Evolutionary conservation across 2,888 invertebrate species (phyloP), one percentile per base, ranked within the genome.

Genomic region (Lycaena phlaeas): DNA sequence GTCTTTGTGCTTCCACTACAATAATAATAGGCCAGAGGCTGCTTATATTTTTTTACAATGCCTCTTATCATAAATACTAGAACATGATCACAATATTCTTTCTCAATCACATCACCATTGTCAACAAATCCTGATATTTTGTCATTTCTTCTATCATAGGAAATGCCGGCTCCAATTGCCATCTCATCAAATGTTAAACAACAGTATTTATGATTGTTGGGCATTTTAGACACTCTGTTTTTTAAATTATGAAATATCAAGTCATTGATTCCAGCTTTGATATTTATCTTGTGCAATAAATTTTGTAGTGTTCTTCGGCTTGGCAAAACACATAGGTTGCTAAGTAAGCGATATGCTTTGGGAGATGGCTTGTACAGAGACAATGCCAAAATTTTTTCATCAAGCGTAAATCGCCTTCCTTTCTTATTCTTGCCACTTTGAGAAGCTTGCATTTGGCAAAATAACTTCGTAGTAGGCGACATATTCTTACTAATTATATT

Each of bases 21-120:
- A n/a, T n/a, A n/a, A n/a, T n/a, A n/a, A n/a, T n/a, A n/a, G n/a
- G n/a, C n/a, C n/a, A n/a, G n/a, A n/a, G 31, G 40, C 15, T 40
- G 30, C 26, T 40, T 22, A 10, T 14, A 31, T 26, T 40, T 40
- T 14, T 27, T 22, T 3, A 40, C 14, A 14, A 14, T 14, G 2
- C 40, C 40, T 26, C 40, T 18, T 30, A 31, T 2, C 40, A 31
- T 40, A 17, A 40, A 31, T 4, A 40, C 40, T 4, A 40, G 15
- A 25, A 26, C 40, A 31, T 40, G 40, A 15, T 40, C 31, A 25
- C 18, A 18, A 17, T 31, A 31, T 9, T 9, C 3, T 31, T 14
- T 22, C 9, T 26, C 6, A n/a, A 2, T 10, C 14, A 25, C 14
- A 4, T 7, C 7, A 11, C 14, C 26, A 5, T 25, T 6, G 7